These are phyloP conservation scores for Epinephelus awoara DNA, from an alignment of 2,797 vertebrate genomes.

Conservation along the genomic window DNA sequence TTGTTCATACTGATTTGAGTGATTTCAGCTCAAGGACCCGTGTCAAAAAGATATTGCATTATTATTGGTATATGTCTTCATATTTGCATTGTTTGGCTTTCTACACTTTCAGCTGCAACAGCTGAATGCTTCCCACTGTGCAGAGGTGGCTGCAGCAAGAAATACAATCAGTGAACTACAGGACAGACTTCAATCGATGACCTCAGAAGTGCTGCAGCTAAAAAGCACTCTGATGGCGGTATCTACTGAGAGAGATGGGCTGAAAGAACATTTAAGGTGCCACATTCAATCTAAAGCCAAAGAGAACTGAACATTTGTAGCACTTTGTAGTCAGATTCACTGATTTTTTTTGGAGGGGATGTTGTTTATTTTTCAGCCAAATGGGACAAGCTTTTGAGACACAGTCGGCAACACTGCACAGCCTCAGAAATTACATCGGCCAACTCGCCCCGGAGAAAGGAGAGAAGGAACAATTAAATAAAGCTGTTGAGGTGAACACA, in stretches of 20 bases:
- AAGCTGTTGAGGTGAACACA: constrained; percentile 81
- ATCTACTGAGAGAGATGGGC: constrained; percentile 77
- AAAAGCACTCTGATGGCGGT: constrained; percentile 72
- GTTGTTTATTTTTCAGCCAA: constrained; percentile 79
- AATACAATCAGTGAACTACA: constrained; percentile 74
- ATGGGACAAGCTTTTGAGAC: constrained; percentile 80
- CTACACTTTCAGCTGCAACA: constrained; percentile 71
- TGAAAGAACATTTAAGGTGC: constrained; percentile 84
- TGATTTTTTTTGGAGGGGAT: constrained; percentile 25
- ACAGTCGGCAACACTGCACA: constrained; percentile 84
- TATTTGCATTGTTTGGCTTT: constrained; percentile 27
- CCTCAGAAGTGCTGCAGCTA: constrained; percentile 76
- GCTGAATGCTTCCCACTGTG: constrained; percentile 63
- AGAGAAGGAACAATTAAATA: constrained; percentile 79
- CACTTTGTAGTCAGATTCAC: constrained; percentile 41
- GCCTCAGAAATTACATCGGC: constrained; percentile 87
- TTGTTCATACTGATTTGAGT: constrained; percentile 32
- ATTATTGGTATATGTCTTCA: constrained; percentile 35
- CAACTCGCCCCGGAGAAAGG: constrained; percentile 80
- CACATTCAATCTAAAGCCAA: constrained; percentile 46
- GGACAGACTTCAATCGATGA: constrained; percentile 67
- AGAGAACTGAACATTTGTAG: constrained; percentile 32
- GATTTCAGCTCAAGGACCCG: not conserved
- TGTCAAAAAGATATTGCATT: constrained; percentile 24
- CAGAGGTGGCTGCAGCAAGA: constrained; percentile 64